Percentiles rank a stretch among this genome's conserved stretches.
Conservation (phyloP, 2,113 vertebrate species). For the Cephalopholis sonnerati region DNA sequence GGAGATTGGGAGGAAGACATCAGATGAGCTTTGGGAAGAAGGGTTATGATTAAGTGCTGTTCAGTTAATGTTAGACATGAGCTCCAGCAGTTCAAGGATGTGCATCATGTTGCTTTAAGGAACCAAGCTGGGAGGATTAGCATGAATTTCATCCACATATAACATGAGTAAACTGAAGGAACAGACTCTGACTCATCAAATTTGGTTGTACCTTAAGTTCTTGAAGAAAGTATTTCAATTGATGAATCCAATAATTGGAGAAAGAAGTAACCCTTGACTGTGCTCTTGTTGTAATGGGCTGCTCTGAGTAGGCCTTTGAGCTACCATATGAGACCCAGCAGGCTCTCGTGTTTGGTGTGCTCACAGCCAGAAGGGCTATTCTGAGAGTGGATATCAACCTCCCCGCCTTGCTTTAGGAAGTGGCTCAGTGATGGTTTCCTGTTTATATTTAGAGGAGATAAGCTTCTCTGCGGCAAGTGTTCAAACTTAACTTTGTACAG, state of each 20-base stretch:
- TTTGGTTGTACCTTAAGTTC: background rate
- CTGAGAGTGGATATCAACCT: conserved; percentile 34
- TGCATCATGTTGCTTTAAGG: background rate
- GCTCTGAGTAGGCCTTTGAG: conserved; percentile 16
- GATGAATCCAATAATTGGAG: conserved; percentile 11
- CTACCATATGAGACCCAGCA: conserved; percentile 36
- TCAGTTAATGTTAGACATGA: background rate
- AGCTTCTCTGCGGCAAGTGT: conserved; percentile 19
- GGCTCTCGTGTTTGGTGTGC: conserved; percentile 35
- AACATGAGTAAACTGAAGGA: background rate
- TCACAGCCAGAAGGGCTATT: conserved; percentile 33
- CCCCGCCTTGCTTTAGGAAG: conserved; percentile 50
- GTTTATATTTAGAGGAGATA: conserved; percentile 64
- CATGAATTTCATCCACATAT: background rate
- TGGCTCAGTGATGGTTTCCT: conserved; percentile 63
- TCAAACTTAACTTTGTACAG: conserved; percentile 15
- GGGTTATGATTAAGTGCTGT: conserved; percentile 9
- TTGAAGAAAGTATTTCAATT: conserved; percentile 6
- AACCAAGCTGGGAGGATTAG: background rate
- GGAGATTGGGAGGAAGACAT: background rate
- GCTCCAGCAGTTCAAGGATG: background rate
- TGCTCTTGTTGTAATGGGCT: conserved; percentile 12
- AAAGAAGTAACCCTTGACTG: conserved; percentile 1
- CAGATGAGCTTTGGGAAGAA: conserved; percentile 3
- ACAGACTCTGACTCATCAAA: background rate